Percentiles rank a stretch among this genome's conserved stretches.
These are phyloP conservation scores for Apamea crenata DNA, from an alignment of 2,888 invertebrate species.

Conservation along the genomic window DNA sequence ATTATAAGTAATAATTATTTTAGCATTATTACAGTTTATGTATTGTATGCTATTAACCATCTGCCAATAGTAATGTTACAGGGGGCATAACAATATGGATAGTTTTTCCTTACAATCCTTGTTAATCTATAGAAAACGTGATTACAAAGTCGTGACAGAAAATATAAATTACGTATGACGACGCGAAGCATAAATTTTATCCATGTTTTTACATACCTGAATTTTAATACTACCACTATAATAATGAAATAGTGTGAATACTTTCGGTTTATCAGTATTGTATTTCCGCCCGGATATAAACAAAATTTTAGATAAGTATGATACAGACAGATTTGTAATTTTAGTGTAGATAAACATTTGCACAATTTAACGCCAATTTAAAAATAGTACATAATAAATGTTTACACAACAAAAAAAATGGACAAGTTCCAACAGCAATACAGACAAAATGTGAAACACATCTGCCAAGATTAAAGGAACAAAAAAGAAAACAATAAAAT, in stretches of 20 bases:
- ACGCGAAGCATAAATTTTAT: constrained; percentile 55
- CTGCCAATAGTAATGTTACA: constrained; percentile 64
- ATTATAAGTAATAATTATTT: constrained; percentile 60
- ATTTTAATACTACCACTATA: constrained; percentile 57
- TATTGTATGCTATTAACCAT: constrained; percentile 59
- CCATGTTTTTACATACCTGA: constrained; percentile 57
- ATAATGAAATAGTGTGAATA: constrained; percentile 48
- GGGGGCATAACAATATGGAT: constrained; percentile 51
- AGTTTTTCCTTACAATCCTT: constrained; percentile 54
- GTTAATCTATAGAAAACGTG: constrained; percentile 52
- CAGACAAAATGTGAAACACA: constrained; percentile 55
- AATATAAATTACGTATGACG: constrained; percentile 52
- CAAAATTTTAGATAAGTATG: constrained; percentile 40
- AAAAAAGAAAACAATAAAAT: constrained; percentile 66
- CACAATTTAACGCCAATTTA: constrained; percentile 60
- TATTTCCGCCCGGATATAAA: constrained; percentile 57
- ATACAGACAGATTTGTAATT: constrained; percentile 51
- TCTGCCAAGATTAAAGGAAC: constrained; percentile 52
- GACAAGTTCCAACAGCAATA: constrained; percentile 56
- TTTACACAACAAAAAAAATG: constrained; percentile 60
- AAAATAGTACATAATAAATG: constrained; percentile 63
- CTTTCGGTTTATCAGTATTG: constrained; percentile 48
- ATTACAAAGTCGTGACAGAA: constrained; percentile 58
- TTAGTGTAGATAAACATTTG: constrained; percentile 56
- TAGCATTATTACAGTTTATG: constrained; percentile 62